Base-by-base conservation (phyloP, 2,113 vertebrate species). In the Poecilia latipinna region DNA sequence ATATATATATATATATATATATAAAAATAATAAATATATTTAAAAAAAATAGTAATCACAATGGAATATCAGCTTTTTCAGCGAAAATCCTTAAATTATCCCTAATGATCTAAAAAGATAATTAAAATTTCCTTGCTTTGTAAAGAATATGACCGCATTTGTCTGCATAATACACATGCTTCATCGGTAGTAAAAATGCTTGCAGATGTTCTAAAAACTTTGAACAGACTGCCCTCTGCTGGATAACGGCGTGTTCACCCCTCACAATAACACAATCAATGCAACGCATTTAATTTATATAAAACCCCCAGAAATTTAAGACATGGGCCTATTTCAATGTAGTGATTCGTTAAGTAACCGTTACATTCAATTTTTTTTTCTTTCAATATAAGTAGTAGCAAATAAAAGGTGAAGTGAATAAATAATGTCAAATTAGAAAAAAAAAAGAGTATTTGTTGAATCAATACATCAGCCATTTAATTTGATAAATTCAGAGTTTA, bases 201-300 rank as follows among this genome's bases (percentile, higher is more conserved):
- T 17, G 37, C 63, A 32, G 68, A n/a, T 44, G 51, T 68, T 74
- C 72, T 37, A 17, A 75, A 83, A 29, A 7, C 71, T 89, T 87
- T 88, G 88, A 76, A 75, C 19, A 69, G 17, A 77, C 83, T 86
- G 92, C 91, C 93, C 91, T 78, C 94, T 94, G 86, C 87, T 93
- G 94, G 90, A 64, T 17, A 6, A n/a, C 2, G 3, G 0, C 4
- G 44, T 72, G 28, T 64, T 12, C 61, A 68, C 3, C 32, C 15
- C 2, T 31, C n/a, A 28, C 72, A 68, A 57, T 0, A 3, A 6
- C 12, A 3, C 6, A 68, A 8, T 10, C 4, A 7, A 62, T 28
- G 26, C 60, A 61, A 10, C 5, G 4, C 13, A 48, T 5, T 48
- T 7, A 7, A 48, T 37, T 37, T 37, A 12, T 37, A 12, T 37